Percentiles rank a stretch among this genome's conserved stretches.
phyloP scores from a whole-genome alignment of 2,113 vertebrate species.

The Chloroceryle aenea region DNA sequence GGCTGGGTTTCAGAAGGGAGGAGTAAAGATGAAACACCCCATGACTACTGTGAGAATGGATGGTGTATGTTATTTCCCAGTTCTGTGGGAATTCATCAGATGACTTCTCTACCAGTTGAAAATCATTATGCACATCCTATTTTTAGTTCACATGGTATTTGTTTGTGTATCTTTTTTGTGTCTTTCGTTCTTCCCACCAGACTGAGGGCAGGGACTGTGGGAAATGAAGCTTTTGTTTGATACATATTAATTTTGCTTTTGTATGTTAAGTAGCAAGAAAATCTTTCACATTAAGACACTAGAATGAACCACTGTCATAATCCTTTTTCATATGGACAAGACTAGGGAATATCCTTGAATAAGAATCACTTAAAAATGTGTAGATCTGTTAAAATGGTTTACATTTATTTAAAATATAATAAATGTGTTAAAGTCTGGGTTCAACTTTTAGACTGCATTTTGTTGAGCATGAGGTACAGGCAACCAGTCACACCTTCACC shows the following conservation, averaged over 20 bases:
- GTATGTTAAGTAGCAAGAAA: background rate
- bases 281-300: background rate
- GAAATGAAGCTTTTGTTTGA: background rate
- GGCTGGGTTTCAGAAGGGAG: background rate
- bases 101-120: background rate
- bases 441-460: background rate
- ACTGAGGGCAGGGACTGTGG: background rate
- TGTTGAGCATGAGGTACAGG: background rate
- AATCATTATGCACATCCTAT: background rate
- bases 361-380: background rate
- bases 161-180: conserved; percentile 4
- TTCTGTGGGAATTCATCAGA: conserved; percentile 1
- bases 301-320: background rate
- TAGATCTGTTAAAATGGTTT: background rate
- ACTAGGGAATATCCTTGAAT: background rate
- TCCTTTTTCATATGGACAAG: background rate
- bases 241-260: background rate
- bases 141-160: conserved; percentile 24
- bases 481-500: background rate
- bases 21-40: background rate
- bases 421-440: background rate
- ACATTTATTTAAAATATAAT: background rate
- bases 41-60: background rate
- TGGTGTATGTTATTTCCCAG: background rate
- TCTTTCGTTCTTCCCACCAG: background rate